Evolutionary conservation across 2,797 vertebrate species (phyloP).

Genomic region (Poecilia velifera): DNA sequence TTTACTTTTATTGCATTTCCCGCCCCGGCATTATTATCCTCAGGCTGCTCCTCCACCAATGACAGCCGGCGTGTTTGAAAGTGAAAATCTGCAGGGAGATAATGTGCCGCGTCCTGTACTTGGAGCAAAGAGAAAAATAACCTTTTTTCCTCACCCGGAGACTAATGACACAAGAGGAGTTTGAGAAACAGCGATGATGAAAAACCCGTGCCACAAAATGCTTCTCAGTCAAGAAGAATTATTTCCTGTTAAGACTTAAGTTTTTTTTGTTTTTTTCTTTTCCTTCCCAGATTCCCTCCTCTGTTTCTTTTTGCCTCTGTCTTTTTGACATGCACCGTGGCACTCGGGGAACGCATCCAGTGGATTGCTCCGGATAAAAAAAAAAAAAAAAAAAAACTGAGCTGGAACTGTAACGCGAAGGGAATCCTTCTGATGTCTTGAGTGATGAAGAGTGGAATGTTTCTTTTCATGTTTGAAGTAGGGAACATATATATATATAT

Average conservation of each 20-base stretch:
- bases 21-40: conserved; percentile 46
- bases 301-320: conserved; percentile 34
- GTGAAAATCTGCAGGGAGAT: conserved; percentile 62
- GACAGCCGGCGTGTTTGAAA: conserved; percentile 59
- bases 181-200: conserved; percentile 65
- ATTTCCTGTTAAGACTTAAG: conserved; percentile 60
- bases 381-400: conserved; percentile 48
- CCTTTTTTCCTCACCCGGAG: conserved; percentile 39
- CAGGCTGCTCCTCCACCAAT: conserved; percentile 44
- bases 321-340: conserved; percentile 56
- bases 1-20: conserved; percentile 37
- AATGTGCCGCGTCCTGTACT: conserved; percentile 48
- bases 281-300: conserved; percentile 13
- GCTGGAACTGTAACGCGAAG: conserved; percentile 35
- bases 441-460: conserved; percentile 27
- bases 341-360: conserved; percentile 60
- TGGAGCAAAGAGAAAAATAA: conserved; percentile 59
- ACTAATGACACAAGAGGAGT: conserved; percentile 68
- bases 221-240: conserved; percentile 65
- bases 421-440: conserved; percentile 43
- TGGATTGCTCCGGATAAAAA: conserved; percentile 70
- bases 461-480: conserved; percentile 5
- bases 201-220: conserved; percentile 44
- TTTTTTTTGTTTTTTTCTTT: conserved; percentile 20
- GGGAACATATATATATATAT: no score